Conservation (phyloP, 2,113 vertebrate genomes). For the Oxyura jamaicensis region DNA sequence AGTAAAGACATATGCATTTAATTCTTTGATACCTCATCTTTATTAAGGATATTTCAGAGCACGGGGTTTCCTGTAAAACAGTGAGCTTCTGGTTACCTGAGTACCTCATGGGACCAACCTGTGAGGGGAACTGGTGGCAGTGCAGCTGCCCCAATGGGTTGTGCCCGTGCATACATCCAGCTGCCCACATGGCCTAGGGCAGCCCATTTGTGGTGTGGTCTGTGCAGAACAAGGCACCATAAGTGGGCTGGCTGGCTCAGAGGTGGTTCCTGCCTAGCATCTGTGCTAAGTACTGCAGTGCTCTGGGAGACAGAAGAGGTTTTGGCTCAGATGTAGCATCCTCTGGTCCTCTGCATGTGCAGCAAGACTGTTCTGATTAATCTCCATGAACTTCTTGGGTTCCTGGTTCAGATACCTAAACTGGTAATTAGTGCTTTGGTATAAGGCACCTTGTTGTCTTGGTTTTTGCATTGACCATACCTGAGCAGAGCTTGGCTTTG, state of each 20-base stretch:
- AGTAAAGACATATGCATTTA: not conserved
- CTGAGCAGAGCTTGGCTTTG: not conserved
- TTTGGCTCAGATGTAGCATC: not conserved
- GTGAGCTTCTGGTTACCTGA: not conserved
- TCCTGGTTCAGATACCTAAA: not conserved
- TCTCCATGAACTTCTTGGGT: not conserved
- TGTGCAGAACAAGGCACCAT: not conserved
- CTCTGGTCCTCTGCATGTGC: not conserved
- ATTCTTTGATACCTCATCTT: not conserved
- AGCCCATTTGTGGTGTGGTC: fast-evolving
- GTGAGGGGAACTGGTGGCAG: not conserved
- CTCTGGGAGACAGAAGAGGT: not conserved
- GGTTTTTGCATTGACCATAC: not conserved
- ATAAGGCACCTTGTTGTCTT: not conserved
- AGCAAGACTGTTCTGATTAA: not conserved
- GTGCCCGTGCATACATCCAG: fast-evolving
- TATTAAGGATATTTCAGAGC: not conserved
- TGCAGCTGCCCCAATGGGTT: not conserved
- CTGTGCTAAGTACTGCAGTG: not conserved
- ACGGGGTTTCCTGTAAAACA: fast-evolving
- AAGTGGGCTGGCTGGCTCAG: not conserved
- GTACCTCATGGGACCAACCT: fast-evolving
- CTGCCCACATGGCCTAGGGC: not conserved
- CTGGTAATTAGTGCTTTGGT: not conserved
- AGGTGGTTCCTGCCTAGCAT: not conserved